Evolutionary conservation across 92 coral and sea anemone species (phyloP).

Genomic region (Phenganax stokvisi): DNA sequence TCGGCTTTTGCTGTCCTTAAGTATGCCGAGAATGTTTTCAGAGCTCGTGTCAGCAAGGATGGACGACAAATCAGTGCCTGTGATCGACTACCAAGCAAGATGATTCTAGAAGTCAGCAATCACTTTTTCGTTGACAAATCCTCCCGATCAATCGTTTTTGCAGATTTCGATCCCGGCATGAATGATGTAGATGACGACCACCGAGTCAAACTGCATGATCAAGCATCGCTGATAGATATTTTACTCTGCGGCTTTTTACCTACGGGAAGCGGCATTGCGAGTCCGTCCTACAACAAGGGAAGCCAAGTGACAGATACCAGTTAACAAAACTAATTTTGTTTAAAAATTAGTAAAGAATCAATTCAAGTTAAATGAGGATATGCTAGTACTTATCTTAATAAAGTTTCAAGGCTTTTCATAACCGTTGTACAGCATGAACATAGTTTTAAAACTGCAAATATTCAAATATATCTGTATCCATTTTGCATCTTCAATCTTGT

Average conservation of each 20-base stretch:
- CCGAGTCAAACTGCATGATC: neutral
- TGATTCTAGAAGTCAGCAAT: neutral
- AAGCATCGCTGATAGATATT: constrained; percentile 1
- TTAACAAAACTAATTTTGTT: neutral
- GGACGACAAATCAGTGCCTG: neutral
- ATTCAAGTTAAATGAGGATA: too few relatives aligned
- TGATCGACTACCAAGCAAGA: constrained; percentile 4
- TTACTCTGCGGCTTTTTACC: neutral
- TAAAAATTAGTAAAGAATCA: neutral
- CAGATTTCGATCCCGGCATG: neutral
- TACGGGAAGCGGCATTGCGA: constrained; percentile 19
- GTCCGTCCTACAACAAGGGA: neutral
- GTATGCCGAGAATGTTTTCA: too few relatives aligned
- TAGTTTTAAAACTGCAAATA: too few relatives aligned
- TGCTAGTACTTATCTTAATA: too few relatives aligned
- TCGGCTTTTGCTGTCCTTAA: too few relatives aligned
- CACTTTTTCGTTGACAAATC: constrained; percentile 1
- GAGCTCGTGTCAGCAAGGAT: neutral
- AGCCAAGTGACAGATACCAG: neutral
- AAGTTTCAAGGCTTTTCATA: too few relatives aligned
- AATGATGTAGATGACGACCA: neutral
- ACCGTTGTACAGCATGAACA: too few relatives aligned
- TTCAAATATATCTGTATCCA: too few relatives aligned
- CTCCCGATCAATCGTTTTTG: neutral
- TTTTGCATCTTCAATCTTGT: too few relatives aligned